Evolutionary conservation across 2,113 vertebrate genomes (phyloP).

Genomic region (Ictalurus furcatus): DNA sequence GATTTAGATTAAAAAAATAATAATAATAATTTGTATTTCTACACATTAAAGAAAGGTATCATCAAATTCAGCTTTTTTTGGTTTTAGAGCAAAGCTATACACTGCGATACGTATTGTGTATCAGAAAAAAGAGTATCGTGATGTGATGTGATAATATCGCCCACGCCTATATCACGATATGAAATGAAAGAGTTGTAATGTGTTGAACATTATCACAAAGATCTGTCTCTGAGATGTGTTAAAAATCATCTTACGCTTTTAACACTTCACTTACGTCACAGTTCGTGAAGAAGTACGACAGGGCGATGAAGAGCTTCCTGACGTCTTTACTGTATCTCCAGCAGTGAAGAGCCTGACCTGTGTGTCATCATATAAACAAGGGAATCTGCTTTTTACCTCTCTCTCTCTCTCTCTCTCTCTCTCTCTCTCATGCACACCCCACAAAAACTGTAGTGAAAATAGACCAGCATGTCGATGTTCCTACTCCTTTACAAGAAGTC

Average conservation of each 20-base stretch:
- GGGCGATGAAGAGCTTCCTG: conserved; percentile 57
- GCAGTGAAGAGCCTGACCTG: conserved; percentile 63
- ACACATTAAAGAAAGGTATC: background rate
- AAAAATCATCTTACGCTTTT: background rate
- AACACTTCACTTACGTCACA: conserved; percentile 51
- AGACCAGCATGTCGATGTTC: background rate
- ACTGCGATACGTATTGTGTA: background rate
- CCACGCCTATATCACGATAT: background rate
- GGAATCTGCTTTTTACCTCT: background rate
- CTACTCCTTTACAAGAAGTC: background rate
- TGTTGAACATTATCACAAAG: no score
- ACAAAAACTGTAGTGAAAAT: background rate
- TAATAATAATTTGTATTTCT: background rate
- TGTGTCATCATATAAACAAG: background rate
- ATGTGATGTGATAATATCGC: background rate
- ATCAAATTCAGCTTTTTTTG: background rate
- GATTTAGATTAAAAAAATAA: no score
- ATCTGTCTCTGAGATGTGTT: no score
- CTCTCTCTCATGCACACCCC: no score
- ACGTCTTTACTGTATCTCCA: conserved; percentile 60
- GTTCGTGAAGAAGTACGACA: conserved; percentile 62
- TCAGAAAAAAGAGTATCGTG: background rate
- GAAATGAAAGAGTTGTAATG: background rate
- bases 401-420: no score
- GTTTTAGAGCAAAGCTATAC: background rate